phyloP scores from a whole-genome alignment of 2,797 vertebrate species.

The Tympanoctomys barrerae region DNA sequence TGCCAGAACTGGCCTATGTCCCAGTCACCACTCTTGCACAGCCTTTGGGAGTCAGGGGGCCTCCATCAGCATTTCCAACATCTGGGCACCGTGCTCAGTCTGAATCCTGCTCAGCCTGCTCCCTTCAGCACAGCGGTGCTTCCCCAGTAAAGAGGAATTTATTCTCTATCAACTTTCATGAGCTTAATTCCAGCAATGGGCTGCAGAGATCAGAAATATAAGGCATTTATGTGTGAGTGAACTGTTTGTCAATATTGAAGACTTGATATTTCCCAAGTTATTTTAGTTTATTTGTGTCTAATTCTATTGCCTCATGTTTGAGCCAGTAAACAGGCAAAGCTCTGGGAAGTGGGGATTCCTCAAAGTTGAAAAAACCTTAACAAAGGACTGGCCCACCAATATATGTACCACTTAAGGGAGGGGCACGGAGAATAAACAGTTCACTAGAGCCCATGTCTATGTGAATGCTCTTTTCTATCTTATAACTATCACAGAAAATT shows the following conservation, averaged over 20 bases:
- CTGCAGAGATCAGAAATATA: neutral
- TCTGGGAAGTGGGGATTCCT: neutral
- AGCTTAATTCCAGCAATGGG: neutral
- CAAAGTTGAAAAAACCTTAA: neutral
- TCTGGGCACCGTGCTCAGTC: neutral
- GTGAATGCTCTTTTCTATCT: neutral
- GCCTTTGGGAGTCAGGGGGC: too few relatives aligned
- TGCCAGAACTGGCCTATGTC: too few relatives aligned
- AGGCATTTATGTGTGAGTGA: neutral
- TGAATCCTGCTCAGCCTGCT: neutral
- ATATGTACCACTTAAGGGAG: neutral
- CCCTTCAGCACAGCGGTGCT: neutral
- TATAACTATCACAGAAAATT: neutral
- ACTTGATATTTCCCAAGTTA: neutral
- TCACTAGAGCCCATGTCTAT: neutral
- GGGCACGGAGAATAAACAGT: neutral
- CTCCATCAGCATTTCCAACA: too few relatives aligned
- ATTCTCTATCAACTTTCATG: neutral
- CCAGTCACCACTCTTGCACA: too few relatives aligned
- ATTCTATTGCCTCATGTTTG: neutral
- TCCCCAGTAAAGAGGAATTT: neutral
- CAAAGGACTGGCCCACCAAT: neutral
- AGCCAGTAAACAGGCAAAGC: neutral
- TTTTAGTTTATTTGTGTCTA: neutral
- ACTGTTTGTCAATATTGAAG: neutral